Percentiles rank a stretch among this genome's conserved stretches.
Conservation (phyloP, 2,113 vertebrate genomes). For the Psophia crepitans region DNA sequence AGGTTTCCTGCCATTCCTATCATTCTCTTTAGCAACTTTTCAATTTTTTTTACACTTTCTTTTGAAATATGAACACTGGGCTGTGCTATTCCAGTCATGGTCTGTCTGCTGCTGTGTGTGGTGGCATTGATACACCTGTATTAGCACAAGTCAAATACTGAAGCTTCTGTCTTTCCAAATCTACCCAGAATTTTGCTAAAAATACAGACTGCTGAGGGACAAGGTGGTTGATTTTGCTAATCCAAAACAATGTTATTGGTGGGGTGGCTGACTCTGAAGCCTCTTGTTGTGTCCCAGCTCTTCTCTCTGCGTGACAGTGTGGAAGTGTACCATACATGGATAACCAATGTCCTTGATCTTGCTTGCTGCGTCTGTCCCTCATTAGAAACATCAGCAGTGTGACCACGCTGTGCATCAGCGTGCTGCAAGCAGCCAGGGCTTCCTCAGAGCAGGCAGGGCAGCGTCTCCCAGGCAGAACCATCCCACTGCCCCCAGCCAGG, state of each 20-base stretch:
- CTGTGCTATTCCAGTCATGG: neutral
- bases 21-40: neutral
- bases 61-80: neutral
- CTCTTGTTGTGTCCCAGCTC: neutral
- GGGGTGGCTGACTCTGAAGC: neutral
- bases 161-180: neutral
- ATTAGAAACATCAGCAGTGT: neutral
- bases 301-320: neutral
- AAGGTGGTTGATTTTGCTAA: neutral
- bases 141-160: neutral
- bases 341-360: neutral
- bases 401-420: neutral
- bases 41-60: neutral
- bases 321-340: neutral
- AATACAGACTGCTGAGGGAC: neutral
- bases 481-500: neutral
- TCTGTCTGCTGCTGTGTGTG: neutral
- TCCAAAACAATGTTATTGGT: neutral
- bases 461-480: neutral
- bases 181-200: neutral
- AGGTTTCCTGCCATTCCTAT: neutral
- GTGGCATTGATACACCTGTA: neutral
- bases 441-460: neutral
- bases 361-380: neutral
- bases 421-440: neutral